Percentiles rank a stretch among this genome's conserved stretches.
phyloP scores from a whole-genome alignment of 2,113 vertebrate species.

The Nibea coibor region DNA sequence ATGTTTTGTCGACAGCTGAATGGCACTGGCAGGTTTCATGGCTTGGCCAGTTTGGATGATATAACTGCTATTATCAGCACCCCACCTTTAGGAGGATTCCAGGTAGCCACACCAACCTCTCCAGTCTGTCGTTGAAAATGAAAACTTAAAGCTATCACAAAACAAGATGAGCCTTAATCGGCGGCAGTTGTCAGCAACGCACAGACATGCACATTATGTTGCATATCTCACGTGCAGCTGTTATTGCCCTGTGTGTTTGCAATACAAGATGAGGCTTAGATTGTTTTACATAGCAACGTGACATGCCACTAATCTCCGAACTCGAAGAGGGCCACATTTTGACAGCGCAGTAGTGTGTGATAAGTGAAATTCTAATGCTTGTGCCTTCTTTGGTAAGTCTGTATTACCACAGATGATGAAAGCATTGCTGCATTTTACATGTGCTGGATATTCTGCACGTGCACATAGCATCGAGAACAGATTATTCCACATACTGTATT shows the following conservation, averaged over 20 bases:
- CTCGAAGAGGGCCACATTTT: conserved; percentile 12
- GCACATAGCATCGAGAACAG: background rate
- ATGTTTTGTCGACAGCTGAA: conserved; percentile 85
- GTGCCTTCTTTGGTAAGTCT: background rate
- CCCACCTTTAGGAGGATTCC: conserved; percentile 88
- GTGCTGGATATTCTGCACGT: background rate
- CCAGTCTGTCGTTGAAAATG: conserved; percentile 41
- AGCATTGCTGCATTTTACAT: conserved; percentile 25
- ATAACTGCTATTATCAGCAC: conserved; percentile 87
- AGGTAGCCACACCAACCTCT: conserved; percentile 84
- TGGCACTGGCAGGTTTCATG: conserved; percentile 84
- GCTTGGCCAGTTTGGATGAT: conserved; percentile 88
- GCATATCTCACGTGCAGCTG: background rate
- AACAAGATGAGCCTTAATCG: background rate
- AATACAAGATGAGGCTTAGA: background rate
- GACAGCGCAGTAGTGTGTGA: background rate
- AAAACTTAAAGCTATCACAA: background rate
- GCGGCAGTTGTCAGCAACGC: background rate
- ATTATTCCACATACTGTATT: background rate
- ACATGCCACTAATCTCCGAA: background rate
- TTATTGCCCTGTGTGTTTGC: conserved; percentile 10
- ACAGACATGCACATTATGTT: conserved; percentile 15
- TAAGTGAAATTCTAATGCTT: background rate
- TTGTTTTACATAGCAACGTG: conserved; percentile 32
- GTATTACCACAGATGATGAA: conserved; percentile 37